Evolutionary conservation across 2,888 invertebrate species (phyloP).

Genomic region (Drosophila anceps): DNA sequence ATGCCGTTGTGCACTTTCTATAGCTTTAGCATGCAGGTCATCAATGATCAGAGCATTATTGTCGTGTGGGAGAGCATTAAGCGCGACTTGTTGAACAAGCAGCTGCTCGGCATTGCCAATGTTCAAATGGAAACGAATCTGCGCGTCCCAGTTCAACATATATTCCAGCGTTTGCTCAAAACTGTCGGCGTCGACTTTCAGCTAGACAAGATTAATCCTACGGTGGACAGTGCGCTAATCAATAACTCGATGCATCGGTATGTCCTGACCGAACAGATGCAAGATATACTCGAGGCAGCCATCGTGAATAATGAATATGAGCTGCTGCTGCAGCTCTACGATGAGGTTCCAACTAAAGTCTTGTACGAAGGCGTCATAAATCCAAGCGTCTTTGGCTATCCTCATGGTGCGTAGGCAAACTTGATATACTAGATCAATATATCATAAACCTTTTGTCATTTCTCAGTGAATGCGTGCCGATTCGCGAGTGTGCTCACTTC

Average conservation of each 20-base stretch:
- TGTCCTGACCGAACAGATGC: conserved; percentile 64
- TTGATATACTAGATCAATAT: neutral
- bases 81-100: conserved; percentile 51
- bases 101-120: conserved; percentile 21
- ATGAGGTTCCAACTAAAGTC: conserved; percentile 48
- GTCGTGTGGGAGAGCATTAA: conserved; percentile 70
- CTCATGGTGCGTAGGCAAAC: conserved; percentile 54
- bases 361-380: conserved; percentile 70
- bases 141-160: conserved; percentile 45
- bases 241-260: conserved; percentile 80
- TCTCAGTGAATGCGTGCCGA: conserved; percentile 57
- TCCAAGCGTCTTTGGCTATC: conserved; percentile 74
- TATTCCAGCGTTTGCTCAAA: conserved; percentile 54
- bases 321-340: conserved; percentile 68
- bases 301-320: conserved; percentile 61
- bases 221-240: conserved; percentile 63
- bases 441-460: no score
- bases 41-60: conserved; percentile 44
- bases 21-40: conserved; percentile 55
- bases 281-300: conserved; percentile 58
- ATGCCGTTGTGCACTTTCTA: conserved; percentile 65
- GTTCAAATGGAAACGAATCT: conserved; percentile 58
- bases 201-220: conserved; percentile 43
- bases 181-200: conserved; percentile 58
- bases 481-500: conserved; percentile 46